A percentile compares a stretch with the other conserved stretches of the same genome.
phyloP scores from a whole-genome alignment of 2,113 vertebrate genomes.

The Apodemus speciosus region DNA sequence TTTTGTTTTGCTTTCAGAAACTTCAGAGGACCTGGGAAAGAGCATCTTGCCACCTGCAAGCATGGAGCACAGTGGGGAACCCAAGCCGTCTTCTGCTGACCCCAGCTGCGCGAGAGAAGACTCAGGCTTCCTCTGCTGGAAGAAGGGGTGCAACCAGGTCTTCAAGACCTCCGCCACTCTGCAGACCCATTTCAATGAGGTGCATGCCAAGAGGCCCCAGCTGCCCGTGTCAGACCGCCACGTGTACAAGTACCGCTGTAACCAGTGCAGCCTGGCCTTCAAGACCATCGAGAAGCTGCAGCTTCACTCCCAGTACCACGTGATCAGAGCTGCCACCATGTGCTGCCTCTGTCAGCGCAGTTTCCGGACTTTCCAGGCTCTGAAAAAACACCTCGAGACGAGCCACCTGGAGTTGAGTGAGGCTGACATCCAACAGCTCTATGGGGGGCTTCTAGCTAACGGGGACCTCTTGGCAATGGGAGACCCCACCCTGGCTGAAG shows the following conservation, averaged over 20 bases:
- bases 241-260: constrained; percentile 99
- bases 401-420: constrained; percentile 98
- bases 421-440: constrained; percentile 97
- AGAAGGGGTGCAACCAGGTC: constrained; percentile 98
- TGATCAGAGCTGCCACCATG: constrained; percentile 98
- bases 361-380: constrained; percentile 97
- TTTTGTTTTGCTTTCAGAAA: constrained; percentile 89
- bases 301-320: constrained; percentile 98
- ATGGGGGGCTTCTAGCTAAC: constrained; percentile 95
- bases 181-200: constrained; percentile 97
- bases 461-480: constrained; percentile 96
- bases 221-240: constrained; percentile 97
- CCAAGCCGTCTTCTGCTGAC: constrained; percentile 89
- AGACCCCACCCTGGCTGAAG: constrained; percentile 93
- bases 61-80: constrained; percentile 86
- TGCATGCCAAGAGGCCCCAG: constrained; percentile 96
- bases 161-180: constrained; percentile 97
- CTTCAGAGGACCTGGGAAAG: constrained; percentile 91
- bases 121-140: constrained; percentile 96
- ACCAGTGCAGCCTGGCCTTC: constrained; percentile 98
- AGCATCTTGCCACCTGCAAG: constrained; percentile 85
- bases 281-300: constrained; percentile 98
- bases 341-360: constrained; percentile 99
- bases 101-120: constrained; percentile 90
- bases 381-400: constrained; percentile 98